phyloP scores from a whole-genome alignment of 2,113 vertebrate species.

The Peromyscus leucopus region DNA sequence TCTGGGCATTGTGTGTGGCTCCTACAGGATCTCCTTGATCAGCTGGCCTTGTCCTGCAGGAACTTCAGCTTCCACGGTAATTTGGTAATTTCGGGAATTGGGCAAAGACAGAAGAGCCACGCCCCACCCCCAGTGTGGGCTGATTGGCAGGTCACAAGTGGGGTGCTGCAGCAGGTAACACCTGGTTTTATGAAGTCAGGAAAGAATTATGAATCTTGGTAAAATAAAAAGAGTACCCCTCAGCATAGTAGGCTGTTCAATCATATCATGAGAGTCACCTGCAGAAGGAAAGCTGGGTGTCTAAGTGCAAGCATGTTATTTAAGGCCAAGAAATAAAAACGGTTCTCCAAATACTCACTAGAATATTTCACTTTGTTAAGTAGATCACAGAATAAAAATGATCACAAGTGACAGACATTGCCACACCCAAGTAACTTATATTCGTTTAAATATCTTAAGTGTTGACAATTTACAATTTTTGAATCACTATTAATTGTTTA shows the following conservation, averaged over 20 bases:
- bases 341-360: conserved; percentile 47
- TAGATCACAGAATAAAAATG: conserved; percentile 44
- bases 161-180: neutral
- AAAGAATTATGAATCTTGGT: conserved; percentile 5
- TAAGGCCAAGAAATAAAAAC: conserved; percentile 20
- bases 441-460: conserved; percentile 26
- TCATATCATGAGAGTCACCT: neutral
- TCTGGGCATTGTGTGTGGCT: neutral
- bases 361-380: neutral
- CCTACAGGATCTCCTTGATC: neutral
- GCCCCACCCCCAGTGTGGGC: neutral
- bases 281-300: neutral
- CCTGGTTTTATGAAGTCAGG: neutral
- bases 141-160: neutral
- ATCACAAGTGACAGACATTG: neutral
- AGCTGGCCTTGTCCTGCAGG: neutral
- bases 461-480: conserved; percentile 36
- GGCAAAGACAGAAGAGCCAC: neutral
- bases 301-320: neutral
- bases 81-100: neutral
- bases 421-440: neutral
- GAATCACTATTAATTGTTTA: conserved; percentile 2
- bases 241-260: neutral
- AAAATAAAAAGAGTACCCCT: neutral
- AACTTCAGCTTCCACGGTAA: neutral